Base-by-base conservation (phyloP, 2,113 vertebrate genomes). In the Anarhynchus alexandrinus region DNA sequence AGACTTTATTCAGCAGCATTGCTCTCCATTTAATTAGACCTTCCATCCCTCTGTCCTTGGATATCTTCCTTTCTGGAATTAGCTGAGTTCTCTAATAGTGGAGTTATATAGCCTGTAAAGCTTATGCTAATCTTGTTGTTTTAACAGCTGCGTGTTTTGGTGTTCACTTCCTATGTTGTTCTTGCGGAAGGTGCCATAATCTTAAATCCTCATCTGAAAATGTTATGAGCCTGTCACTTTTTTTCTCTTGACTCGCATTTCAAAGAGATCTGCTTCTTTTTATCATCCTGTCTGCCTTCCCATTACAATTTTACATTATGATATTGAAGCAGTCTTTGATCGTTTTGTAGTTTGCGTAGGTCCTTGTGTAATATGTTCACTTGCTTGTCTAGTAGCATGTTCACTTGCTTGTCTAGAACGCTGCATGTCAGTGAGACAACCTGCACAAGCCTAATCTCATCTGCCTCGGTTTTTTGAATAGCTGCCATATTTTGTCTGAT, bases 281-380 rank as follows among this genome's bases (percentile, higher is more conserved):
- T 97, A 97, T 97, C 96, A 97, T 89, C 85, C 86, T 94, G 82
- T 83, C 96, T 95, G 55, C 89, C 29, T 97, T 95, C 96, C 93
- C 67, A 83, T 95, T 97, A 97, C 93, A 96, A 76, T 96, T 96
- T 96, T 97, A 96, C 92, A 81, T 97, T 94, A 97, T 97, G 96
- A 96, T 97, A 97, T 94, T 97, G 97, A 97, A 96, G 80, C 72
- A 81, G 87, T 66, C 94, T 97, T 97, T 97, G 97, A 97, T 97
- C 74, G 6, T 97, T 97, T 96, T 97, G 96, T 97, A 96, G 94
- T 96, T 96, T 97, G 96, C 20, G 34, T 91, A 96, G 91, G 77
- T 95, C 52, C 91, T 96, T 83, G 96, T 95, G 90, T 96, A 96
- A 91, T 92, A 82, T 36, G 40, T 90, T 93, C 84, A 55, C 82